These are phyloP conservation scores for Sussaba pulchella DNA, from an alignment of 2,888 invertebrate species.

Conservation along the genomic window DNA sequence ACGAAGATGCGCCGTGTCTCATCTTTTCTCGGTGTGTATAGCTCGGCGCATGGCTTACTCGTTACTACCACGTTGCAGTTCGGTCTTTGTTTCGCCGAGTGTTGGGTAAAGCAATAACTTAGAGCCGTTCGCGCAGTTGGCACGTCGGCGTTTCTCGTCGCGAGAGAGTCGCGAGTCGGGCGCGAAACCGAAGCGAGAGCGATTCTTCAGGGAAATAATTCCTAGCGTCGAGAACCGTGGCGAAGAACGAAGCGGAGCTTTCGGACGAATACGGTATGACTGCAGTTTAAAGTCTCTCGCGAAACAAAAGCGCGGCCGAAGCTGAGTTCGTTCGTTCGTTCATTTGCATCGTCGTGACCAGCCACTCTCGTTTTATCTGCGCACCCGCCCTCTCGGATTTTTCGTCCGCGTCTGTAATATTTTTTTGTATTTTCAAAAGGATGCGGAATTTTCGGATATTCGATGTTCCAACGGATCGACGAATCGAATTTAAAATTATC, in stretches of 20 bases:
- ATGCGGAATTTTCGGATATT: too few species aligned
- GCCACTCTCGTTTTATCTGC: conserved; percentile 1
- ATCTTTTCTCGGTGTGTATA: background rate
- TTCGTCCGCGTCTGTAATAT: too few species aligned
- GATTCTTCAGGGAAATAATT: conserved; percentile 48
- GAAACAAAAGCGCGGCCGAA: conserved; percentile 38
- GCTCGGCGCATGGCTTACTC: background rate
- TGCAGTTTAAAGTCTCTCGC: conserved; percentile 47
- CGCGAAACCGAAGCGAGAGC: conserved; percentile 33
- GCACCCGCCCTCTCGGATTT: too few species aligned
- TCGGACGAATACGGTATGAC: conserved; percentile 43
- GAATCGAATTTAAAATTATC: too few species aligned
- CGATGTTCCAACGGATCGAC: too few species aligned
- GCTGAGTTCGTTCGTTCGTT: conserved; percentile 7
- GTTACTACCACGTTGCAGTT: background rate
- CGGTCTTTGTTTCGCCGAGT: conserved; percentile 30
- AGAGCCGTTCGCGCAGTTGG: conserved; percentile 38
- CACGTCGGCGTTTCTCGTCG: conserved; percentile 28
- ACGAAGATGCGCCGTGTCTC: background rate
- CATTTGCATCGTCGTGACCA: background rate
- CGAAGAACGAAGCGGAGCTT: conserved; percentile 31
- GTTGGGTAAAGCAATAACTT: conserved; percentile 51
- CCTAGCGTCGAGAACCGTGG: conserved; percentile 25
- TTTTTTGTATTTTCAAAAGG: too few species aligned
- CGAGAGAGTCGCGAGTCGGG: background rate